Conservation (phyloP, 2,797 vertebrate species). For the Psittacula echo region DNA sequence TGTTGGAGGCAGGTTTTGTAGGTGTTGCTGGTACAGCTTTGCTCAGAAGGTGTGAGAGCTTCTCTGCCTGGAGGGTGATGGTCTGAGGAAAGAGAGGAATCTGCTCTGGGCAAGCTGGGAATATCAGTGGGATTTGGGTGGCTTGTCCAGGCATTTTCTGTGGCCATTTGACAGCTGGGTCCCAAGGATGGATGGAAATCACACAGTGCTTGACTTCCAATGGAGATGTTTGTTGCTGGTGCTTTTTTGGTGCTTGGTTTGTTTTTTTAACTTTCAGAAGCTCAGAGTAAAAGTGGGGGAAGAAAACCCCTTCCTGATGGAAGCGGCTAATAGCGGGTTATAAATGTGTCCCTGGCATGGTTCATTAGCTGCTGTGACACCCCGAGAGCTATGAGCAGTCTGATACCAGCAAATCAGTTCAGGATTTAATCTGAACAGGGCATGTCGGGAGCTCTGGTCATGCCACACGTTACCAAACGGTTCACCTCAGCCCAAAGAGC, state of each 20-base stretch:
- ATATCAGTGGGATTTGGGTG: not conserved
- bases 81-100: not conserved
- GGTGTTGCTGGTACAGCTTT: not conserved
- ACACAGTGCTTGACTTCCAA: not conserved
- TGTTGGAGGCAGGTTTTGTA: not conserved
- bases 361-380: constrained; percentile 17
- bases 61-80: not conserved
- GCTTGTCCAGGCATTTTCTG: not conserved
- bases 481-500: not conserved
- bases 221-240: not conserved
- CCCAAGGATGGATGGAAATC: not conserved
- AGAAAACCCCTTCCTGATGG: not conserved
- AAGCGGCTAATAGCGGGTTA: not conserved
- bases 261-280: not conserved
- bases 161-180: not conserved
- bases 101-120: not conserved
- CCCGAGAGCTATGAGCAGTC: not conserved
- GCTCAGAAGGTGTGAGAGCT: too few species aligned
- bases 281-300: not conserved
- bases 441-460: not conserved
- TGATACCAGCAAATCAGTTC: constrained; percentile 42
- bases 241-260: not conserved
- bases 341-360: not conserved
- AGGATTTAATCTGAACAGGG: not conserved
- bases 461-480: not conserved